A percentile compares a stretch with the other conserved stretches of the same genome.
phyloP scores from a whole-genome alignment of 2,113 vertebrate species.

The Todiramphus chloris region DNA sequence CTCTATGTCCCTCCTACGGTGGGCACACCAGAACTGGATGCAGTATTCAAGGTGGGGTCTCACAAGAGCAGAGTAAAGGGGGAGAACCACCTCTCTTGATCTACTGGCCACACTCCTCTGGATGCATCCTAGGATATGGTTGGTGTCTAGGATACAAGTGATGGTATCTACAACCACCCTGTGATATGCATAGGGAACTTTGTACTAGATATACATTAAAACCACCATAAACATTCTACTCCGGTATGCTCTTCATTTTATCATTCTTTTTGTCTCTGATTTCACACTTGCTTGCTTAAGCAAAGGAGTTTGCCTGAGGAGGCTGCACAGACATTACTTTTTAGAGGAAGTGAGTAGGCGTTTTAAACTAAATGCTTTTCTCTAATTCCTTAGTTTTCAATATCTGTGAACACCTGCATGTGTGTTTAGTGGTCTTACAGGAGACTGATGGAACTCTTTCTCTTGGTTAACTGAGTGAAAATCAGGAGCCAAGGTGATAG shows the following conservation, averaged over 20 bases:
- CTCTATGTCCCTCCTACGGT: no score
- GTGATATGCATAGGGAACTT: neutral
- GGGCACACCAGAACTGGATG: no score
- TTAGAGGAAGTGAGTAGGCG: neutral
- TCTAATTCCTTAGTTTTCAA: constrained; percentile 5
- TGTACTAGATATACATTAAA: neutral
- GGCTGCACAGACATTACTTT: neutral
- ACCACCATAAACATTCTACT: neutral
- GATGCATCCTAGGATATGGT: no score
- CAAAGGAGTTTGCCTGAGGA: neutral
- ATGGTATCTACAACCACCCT: neutral
- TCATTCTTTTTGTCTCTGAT: neutral
- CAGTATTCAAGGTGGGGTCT: no score
- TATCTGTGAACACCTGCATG: constrained; percentile 1
- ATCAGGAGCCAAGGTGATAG: neutral
- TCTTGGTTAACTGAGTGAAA: constrained; percentile 31
- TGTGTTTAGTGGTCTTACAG: constrained; percentile 3
- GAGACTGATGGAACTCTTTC: constrained; percentile 28
- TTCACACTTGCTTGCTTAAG: neutral
- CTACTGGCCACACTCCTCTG: no score
- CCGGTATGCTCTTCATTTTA: neutral
- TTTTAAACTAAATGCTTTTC: neutral
- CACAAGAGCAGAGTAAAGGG: no score
- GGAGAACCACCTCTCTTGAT: no score
- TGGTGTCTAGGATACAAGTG: no score